Evolutionary conservation across 2,113 vertebrate genomes (phyloP), one percentile per base, ranked within the genome.

Genomic region (Bubo bubo): DNA sequence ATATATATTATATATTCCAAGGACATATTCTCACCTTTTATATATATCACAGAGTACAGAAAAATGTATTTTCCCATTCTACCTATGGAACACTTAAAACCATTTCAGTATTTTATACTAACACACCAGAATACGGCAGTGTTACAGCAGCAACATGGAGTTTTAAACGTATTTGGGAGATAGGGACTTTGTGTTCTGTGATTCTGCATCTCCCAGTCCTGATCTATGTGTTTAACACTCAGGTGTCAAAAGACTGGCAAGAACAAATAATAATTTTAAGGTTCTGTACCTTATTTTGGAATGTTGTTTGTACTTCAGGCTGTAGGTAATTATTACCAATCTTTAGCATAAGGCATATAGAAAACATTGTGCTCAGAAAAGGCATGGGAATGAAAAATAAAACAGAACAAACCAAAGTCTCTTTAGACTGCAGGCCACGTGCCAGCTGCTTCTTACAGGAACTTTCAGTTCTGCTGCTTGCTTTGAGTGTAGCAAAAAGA

Each of bases 401-500:
- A 67, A 55, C 10, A 45, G 43, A 80, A 56, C 19, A 87, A 94
- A 95, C 53, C 45, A 41, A 68, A 95, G 76, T 55, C 56, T 90
- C 32, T 83, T 66, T 37, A 34, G 80, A 49, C 76, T 58, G 34
- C 73, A 87, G 70, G 76, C 49, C 62, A 47, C 41, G 86, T 92
- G 66, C 63, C 91, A 95, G 76, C 70, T 70, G 7, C 83, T 91
- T 88, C n/a, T 64, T 47, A 37, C 73, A 91, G 64, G 58, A 80
- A 70, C 91, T 88, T 95, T 66, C 70, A 60, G 45, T 90, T 81
- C 76, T 88, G 64, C 79, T 23, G 52, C 56, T 86, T 86, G 84
- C 86, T 91, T 87, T 21, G 81, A 96, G 87, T 96, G 94, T 35
- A 75, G 90, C 66, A 64, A 79, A 86, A 55, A 96, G 97, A 97